A percentile compares a stretch with the other conserved stretches of the same genome.
Conservation (phyloP, 1,140 invertebrate species). For the Drosophila aff. region DNA sequence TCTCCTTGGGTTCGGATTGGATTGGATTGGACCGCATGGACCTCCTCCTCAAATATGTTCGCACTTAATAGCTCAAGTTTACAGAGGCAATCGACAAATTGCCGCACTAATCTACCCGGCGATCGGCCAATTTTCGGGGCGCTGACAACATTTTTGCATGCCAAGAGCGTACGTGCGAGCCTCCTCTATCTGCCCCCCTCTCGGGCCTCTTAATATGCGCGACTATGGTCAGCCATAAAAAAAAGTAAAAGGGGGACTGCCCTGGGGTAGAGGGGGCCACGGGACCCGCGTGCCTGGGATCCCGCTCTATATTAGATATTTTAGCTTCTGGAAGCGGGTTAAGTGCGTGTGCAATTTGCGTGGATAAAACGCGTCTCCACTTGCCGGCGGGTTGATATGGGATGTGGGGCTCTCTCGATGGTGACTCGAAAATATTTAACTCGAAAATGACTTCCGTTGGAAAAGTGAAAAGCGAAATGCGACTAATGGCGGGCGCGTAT, state of each 20-base stretch:
- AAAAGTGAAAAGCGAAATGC: constrained; percentile 67
- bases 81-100: constrained; percentile 79
- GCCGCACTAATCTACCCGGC: constrained; percentile 65
- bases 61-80: constrained; percentile 84
- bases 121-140: constrained; percentile 37
- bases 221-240: constrained; percentile 39
- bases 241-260: constrained; percentile 20
- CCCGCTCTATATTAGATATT: constrained; percentile 62
- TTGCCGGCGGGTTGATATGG: not conserved
- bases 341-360: constrained; percentile 81
- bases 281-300: constrained; percentile 32
- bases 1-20: constrained; percentile 20
- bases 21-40: constrained; percentile 13
- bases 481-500: constrained; percentile 53
- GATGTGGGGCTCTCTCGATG: constrained; percentile 3
- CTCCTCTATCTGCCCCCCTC: not conserved
- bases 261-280: constrained; percentile 1
- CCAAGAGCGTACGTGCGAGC: constrained; percentile 26
- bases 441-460: constrained; percentile 75
- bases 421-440: constrained; percentile 48
- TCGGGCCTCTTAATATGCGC: constrained; percentile 48
- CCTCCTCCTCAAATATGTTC: constrained; percentile 72
- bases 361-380: constrained; percentile 60
- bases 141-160: constrained; percentile 49
- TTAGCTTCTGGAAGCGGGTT: constrained; percentile 76